phyloP scores from a whole-genome alignment of 1,140 invertebrate genomes.

The Scaptomyza pallida region DNA sequence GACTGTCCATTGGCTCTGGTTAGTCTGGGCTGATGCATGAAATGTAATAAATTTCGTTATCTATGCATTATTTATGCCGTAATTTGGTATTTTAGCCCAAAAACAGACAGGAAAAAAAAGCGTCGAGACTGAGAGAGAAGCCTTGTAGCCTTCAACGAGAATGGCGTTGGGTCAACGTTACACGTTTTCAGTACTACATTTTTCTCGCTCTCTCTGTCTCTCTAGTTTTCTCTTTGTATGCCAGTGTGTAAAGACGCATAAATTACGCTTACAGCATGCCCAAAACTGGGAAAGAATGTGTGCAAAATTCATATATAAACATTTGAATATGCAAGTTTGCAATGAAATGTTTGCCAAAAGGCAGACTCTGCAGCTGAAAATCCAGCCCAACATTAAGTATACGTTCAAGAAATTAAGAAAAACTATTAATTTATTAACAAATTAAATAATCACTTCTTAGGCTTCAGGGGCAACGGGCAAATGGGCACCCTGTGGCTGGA shows the following conservation, averaged over 20 bases:
- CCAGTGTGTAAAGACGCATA: constrained; percentile 67
- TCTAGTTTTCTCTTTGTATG: background rate
- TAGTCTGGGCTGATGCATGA: constrained; percentile 71
- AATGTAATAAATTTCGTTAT: constrained; percentile 83
- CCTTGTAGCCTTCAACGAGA: constrained; percentile 20
- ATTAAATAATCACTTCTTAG: constrained; percentile 19
- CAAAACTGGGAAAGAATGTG: constrained; percentile 34
- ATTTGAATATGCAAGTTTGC: too few relatives aligned
- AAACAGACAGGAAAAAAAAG: constrained; percentile 75
- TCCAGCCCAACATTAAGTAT: constrained; percentile 1
- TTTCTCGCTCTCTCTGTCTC: constrained; percentile 6
- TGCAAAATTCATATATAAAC: constrained; percentile 44
- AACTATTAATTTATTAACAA: constrained; percentile 14
- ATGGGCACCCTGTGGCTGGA: constrained; percentile 87
- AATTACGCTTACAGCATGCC: constrained; percentile 74
- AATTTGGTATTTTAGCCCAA: constrained; percentile 82
- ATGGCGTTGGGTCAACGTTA: constrained; percentile 73
- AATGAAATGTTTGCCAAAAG: too few relatives aligned
- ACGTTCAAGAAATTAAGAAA: background rate
- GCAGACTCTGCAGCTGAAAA: constrained; percentile 27
- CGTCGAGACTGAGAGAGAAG: constrained; percentile 48
- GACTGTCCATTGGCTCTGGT: constrained; percentile 12
- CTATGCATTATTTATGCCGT: constrained; percentile 83
- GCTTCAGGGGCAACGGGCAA: constrained; percentile 84
- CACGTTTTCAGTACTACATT: constrained; percentile 72